A percentile compares a stretch with the other conserved stretches of the same genome.
phyloP scores from a whole-genome alignment of 2,797 vertebrate genomes.

The Notamacropus eugenii region DNA sequence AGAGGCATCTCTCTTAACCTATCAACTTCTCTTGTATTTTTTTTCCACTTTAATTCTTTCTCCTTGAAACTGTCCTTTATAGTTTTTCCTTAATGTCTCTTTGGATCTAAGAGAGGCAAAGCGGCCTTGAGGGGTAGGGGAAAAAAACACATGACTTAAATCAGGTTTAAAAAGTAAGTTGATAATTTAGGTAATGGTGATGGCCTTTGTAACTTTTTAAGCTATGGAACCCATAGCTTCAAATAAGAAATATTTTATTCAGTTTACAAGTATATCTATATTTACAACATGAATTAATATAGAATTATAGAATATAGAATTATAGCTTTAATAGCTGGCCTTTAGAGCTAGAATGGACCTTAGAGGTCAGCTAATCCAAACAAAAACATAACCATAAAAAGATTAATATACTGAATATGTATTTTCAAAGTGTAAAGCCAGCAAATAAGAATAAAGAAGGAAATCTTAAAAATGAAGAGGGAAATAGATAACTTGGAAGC shows the following conservation, averaged over 20 bases:
- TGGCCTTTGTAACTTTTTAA: no score
- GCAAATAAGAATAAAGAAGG: not conserved
- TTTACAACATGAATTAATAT: no score
- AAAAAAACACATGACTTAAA: not conserved
- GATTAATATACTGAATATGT: not conserved
- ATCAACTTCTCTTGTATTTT: no score
- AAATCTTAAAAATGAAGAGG: not conserved
- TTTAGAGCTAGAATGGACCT: not conserved
- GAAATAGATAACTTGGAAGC: no score
- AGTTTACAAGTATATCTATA: no score
- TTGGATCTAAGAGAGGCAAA: not conserved
- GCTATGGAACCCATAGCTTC: no score
- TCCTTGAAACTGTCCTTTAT: not conserved
- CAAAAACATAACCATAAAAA: not conserved
- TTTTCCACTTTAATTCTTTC: not conserved
- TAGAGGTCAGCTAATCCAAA: not conserved
- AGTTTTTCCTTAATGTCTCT: not conserved
- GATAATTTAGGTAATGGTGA: no score
- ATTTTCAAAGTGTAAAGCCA: not conserved
- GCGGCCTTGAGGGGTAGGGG: not conserved
- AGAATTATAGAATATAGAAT: not conserved
- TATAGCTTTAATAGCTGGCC: not conserved
- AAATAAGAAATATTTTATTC: no score
- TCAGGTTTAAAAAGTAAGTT: no score
- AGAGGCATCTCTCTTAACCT: not conserved